A percentile compares a stretch with the other conserved stretches of the same genome.
These are phyloP conservation scores for Trachelipus rathkii DNA, from an alignment of 1,140 invertebrate genomes.

Conservation along the genomic window DNA sequence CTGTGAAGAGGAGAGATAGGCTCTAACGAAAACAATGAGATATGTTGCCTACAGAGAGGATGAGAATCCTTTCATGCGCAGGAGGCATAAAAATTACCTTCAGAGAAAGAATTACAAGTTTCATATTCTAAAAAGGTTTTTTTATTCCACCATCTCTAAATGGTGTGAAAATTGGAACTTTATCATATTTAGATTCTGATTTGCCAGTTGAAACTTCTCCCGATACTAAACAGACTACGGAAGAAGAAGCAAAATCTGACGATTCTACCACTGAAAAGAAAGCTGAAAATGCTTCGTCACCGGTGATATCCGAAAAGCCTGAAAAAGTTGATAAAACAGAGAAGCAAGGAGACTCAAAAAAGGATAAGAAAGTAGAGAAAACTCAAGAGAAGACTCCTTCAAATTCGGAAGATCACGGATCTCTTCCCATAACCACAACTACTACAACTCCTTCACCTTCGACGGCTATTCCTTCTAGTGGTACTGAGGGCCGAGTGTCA, in stretches of 20 bases:
- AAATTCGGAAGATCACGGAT: slow-evolving; percentile 19
- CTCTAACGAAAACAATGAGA: too few relatives aligned
- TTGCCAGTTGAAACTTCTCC: neutral
- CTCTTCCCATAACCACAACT: slow-evolving; percentile 19
- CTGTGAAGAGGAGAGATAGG: too few relatives aligned
- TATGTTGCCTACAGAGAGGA: too few relatives aligned
- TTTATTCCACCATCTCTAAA: neutral
- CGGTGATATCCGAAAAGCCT: neutral
- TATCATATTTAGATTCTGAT: neutral
- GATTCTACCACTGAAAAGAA: neutral
- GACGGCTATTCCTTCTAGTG: slow-evolving; percentile 28
- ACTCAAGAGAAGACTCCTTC: slow-evolving; percentile 16
- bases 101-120: neutral
- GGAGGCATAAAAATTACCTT: neutral
- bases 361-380: slow-evolving; percentile 22
- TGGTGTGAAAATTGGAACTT: neutral
- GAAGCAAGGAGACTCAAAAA: slow-evolving; percentile 16
- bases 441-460: slow-evolving; percentile 19
- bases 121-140: neutral
- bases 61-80: too few relatives aligned
- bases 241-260: neutral
- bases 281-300: neutral
- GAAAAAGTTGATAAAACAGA: neutral
- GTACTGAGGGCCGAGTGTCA: slow-evolving; percentile 31
- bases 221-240: neutral